phyloP scores from a whole-genome alignment of 2,888 invertebrate species.

The Oscheius sp. region DNA sequence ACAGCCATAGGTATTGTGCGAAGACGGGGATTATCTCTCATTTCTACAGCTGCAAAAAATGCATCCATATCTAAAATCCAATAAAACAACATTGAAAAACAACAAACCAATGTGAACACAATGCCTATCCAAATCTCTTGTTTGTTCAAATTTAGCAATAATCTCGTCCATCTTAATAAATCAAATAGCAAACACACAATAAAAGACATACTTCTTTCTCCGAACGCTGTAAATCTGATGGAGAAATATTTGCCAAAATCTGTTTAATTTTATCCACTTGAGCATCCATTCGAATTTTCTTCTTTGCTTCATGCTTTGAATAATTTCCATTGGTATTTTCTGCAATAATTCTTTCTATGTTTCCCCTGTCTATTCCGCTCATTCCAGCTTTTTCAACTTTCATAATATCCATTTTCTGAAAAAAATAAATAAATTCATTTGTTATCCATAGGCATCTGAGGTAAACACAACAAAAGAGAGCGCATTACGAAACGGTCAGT shows the following conservation, averaged over 20 bases:
- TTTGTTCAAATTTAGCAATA: conserved; percentile 74
- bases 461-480: too few relatives aligned
- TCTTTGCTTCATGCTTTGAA: conserved; percentile 76
- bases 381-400: conserved; percentile 74
- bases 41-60: conserved; percentile 79
- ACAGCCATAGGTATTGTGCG: conserved; percentile 79
- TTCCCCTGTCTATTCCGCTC: conserved; percentile 75
- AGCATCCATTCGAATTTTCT: conserved; percentile 76
- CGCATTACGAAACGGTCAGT: too few relatives aligned
- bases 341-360: conserved; percentile 73
- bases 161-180: conserved; percentile 68
- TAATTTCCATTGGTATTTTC: conserved; percentile 77
- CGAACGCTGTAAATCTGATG: conserved; percentile 42
- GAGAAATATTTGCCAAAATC: conserved; percentile 42
- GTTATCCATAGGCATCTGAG: too few relatives aligned
- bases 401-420: conserved; percentile 4
- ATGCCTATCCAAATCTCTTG: conserved; percentile 74
- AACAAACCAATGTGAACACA: conserved; percentile 60
- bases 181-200: not conserved
- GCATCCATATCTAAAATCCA: conserved; percentile 81
- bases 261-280: conserved; percentile 71
- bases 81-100: too few relatives aligned
- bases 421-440: not conserved
- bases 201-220: conserved; percentile 46
- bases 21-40: conserved; percentile 75